Evolutionary conservation across 2,888 invertebrate genomes (phyloP).

Genomic region (Oxyteleia sp.): DNA sequence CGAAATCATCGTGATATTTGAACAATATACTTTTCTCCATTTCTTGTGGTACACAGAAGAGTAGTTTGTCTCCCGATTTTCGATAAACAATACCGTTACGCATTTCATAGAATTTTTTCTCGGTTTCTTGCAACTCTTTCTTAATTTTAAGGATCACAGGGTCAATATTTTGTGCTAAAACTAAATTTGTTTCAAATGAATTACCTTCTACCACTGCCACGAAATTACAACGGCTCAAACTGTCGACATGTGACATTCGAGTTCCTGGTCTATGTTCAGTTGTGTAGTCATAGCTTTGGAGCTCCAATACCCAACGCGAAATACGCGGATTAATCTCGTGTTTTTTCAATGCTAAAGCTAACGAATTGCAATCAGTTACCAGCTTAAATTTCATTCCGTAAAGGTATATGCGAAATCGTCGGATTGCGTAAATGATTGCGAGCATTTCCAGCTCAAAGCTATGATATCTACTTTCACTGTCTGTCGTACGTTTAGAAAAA

Average conservation of each 20-base stretch:
- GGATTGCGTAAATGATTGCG: constrained; percentile 18
- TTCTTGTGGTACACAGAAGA: constrained; percentile 5
- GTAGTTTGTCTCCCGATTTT: not conserved
- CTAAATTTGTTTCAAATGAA: constrained; percentile 20
- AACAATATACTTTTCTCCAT: constrained; percentile 25
- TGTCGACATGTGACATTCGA: constrained; percentile 21
- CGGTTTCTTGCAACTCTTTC: constrained; percentile 2
- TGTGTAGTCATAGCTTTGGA: constrained; percentile 22
- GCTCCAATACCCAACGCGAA: constrained; percentile 25
- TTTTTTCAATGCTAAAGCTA: constrained; percentile 32
- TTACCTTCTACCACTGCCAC: constrained; percentile 17
- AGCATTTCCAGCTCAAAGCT: too few relatives aligned
- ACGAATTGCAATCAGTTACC: too few relatives aligned
- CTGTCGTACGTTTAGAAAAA: constrained; percentile 18
- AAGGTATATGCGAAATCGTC: constrained; percentile 11
- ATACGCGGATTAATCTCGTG: constrained; percentile 27
- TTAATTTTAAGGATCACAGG: not conserved
- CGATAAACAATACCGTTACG: constrained; percentile 13
- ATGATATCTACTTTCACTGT: constrained; percentile 11
- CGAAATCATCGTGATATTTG: constrained; percentile 27
- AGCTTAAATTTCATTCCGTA: constrained; percentile 14
- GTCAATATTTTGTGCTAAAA: constrained; percentile 10
- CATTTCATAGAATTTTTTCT: constrained; percentile 31
- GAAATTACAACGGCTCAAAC: constrained; percentile 23
- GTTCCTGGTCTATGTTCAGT: constrained; percentile 15